phyloP scores from a whole-genome alignment of 2,888 invertebrate species.

The Poecilobothrus nobilitatus region DNA sequence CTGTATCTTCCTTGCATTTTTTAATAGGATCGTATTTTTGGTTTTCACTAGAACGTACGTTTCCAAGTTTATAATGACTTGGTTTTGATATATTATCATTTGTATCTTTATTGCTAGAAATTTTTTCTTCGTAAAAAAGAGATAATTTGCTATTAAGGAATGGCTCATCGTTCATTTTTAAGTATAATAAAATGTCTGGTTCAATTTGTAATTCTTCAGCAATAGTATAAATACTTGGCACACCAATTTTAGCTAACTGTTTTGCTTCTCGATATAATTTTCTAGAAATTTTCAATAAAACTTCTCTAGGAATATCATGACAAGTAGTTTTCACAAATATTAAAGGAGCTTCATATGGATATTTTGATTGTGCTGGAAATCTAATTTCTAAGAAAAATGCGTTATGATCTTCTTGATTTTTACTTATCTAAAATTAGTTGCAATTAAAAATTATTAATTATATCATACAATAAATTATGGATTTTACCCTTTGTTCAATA shows the following conservation, averaged over 20 bases:
- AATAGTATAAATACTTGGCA: slow-evolving; percentile 63
- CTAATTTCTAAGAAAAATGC: slow-evolving; percentile 63
- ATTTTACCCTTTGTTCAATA: neutral
- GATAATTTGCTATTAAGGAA: slow-evolving; percentile 51
- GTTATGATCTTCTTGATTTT: slow-evolving; percentile 39
- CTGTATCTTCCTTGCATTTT: slow-evolving; percentile 52
- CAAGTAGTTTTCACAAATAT: slow-evolving; percentile 59
- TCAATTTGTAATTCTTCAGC: slow-evolving; percentile 63
- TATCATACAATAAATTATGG: neutral
- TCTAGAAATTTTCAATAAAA: slow-evolving; percentile 57
- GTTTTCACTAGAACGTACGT: slow-evolving; percentile 50
- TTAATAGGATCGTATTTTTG: slow-evolving; percentile 47
- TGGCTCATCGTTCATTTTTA: slow-evolving; percentile 49
- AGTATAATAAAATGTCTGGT: slow-evolving; percentile 53
- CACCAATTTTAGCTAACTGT: slow-evolving; percentile 55
- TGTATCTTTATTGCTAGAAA: slow-evolving; percentile 36
- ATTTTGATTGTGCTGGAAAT: slow-evolving; percentile 60
- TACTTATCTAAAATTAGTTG: neutral
- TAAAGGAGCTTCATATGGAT: slow-evolving; percentile 66
- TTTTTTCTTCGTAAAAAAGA: slow-evolving; percentile 53
- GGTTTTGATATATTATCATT: slow-evolving; percentile 39
- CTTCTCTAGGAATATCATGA: slow-evolving; percentile 54
- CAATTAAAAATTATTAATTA: neutral
- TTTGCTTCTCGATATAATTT: slow-evolving; percentile 61
- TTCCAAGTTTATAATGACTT: slow-evolving; percentile 57